Conservation (phyloP, 2,113 vertebrate genomes). For the Dasyurus viverrinus region DNA sequence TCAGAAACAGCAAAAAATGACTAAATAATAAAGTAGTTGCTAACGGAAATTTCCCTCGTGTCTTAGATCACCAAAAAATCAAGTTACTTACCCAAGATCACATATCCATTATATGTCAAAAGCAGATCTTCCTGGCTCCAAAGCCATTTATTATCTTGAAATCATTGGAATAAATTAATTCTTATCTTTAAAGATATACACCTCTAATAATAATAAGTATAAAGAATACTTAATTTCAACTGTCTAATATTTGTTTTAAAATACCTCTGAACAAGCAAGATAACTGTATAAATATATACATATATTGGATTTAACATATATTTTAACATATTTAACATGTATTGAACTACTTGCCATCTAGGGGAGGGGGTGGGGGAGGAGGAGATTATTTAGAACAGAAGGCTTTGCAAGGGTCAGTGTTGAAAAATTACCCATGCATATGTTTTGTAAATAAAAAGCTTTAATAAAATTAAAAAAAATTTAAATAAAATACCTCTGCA, state of each 20-base stretch:
- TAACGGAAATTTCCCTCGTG: neutral
- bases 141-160: neutral
- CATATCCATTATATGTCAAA: neutral
- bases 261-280: constrained; percentile 11
- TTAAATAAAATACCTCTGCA: constrained; percentile 11
- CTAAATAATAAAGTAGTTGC: neutral
- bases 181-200: neutral
- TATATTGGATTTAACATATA: too few species aligned
- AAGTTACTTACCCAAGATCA: neutral
- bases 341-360: too few species aligned
- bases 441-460: too few species aligned
- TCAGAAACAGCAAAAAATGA: neutral
- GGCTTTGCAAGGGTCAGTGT: too few species aligned
- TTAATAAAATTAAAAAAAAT: too few species aligned
- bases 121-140: neutral
- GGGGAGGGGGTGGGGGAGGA: too few species aligned
- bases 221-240: constrained; percentile 16
- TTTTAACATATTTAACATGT: too few species aligned
- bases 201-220: constrained; percentile 7
- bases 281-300: too few species aligned
- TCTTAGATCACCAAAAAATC: neutral
- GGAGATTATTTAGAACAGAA: too few species aligned
- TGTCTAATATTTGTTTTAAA: neutral
- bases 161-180: neutral
- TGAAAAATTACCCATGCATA: too few species aligned